These are phyloP conservation scores for Drosophila quinaria DNA, from an alignment of 2,888 invertebrate species.

Conservation along the genomic window DNA sequence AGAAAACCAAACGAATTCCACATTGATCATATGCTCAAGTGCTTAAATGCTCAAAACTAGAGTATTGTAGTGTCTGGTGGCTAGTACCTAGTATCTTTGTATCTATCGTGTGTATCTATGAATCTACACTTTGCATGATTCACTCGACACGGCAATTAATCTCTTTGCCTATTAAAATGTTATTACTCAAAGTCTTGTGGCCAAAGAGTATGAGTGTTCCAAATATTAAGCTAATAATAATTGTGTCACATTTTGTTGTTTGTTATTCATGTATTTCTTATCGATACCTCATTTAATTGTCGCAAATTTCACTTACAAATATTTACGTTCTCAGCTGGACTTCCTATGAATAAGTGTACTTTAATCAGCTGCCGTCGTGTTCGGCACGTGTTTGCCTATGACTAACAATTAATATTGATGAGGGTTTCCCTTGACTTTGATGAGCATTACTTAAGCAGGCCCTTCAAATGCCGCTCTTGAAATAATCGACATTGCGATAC, in stretches of 20 bases:
- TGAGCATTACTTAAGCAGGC: slow-evolving; percentile 9
- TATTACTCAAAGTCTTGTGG: slow-evolving; percentile 68
- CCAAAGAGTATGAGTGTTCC: slow-evolving; percentile 6
- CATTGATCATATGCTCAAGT: slow-evolving; percentile 61
- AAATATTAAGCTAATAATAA: slow-evolving; percentile 41
- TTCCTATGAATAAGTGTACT: slow-evolving; percentile 10
- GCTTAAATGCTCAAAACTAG: slow-evolving; percentile 22
- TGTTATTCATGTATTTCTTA: slow-evolving; percentile 22
- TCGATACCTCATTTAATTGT: slow-evolving; percentile 25
- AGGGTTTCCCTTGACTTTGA: slow-evolving; percentile 37
- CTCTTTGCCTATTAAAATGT: slow-evolving; percentile 72
- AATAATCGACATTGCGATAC: background rate
- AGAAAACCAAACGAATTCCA: slow-evolving; percentile 51
- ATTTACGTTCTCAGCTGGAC: slow-evolving; percentile 7
- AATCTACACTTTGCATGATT: slow-evolving; percentile 60
- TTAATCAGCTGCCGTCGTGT: slow-evolving; percentile 21
- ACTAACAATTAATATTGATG: slow-evolving; percentile 44
- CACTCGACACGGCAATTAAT: slow-evolving; percentile 72
- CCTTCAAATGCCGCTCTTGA: slow-evolving; percentile 2
- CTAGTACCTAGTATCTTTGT: slow-evolving; percentile 24
- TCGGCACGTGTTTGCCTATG: slow-evolving; percentile 26
- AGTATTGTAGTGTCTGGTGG: slow-evolving; percentile 5
- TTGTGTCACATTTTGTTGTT: slow-evolving; percentile 14
- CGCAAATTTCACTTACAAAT: slow-evolving; percentile 21
- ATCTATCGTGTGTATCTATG: slow-evolving; percentile 14